phyloP scores from a whole-genome alignment of 2,113 vertebrate genomes.

The Hymenochirus boettgeri region DNA sequence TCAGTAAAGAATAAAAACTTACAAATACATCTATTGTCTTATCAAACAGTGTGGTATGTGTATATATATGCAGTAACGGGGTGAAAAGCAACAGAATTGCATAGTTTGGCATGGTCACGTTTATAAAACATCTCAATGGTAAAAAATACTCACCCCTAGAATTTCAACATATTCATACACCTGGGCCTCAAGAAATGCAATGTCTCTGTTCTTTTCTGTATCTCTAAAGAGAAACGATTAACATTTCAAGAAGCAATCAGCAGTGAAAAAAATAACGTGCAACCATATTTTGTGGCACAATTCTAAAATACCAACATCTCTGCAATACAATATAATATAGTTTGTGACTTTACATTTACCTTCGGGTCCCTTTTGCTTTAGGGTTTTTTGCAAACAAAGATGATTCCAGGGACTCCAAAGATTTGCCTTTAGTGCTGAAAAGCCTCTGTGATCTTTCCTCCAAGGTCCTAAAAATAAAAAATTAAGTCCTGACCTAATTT shows the following conservation, averaged over 20 bases:
- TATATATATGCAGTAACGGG: too few species aligned
- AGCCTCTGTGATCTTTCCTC: conserved; percentile 93
- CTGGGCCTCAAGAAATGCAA: conserved; percentile 91
- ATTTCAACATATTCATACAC: conserved; percentile 96
- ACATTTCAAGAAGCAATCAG: conserved; percentile 3
- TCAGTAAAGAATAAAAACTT: neutral
- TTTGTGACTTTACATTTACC: conserved; percentile 67
- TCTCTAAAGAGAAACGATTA: conserved; percentile 68
- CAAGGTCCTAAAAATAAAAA: conserved; percentile 70
- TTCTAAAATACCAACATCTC: too few species aligned
- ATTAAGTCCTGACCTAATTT: too few species aligned
- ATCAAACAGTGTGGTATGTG: too few species aligned
- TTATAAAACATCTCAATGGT: neutral
- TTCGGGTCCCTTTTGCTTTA: conserved; percentile 91
- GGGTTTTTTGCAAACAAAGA: conserved; percentile 95
- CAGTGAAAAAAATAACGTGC: neutral
- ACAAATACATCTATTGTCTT: neutral
- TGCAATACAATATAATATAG: too few species aligned
- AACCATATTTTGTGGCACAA: too few species aligned
- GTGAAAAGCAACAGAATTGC: too few species aligned
- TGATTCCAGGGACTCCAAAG: conserved; percentile 84
- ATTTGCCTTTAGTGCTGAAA: conserved; percentile 95
- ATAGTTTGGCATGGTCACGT: too few species aligned
- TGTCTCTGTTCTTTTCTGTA: conserved; percentile 93
- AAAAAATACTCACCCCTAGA: conserved; percentile 76